Evolutionary conservation across 2,888 invertebrate species (phyloP), one percentile per base, ranked within the genome.

Genomic region (Dryococelus australis): DNA sequence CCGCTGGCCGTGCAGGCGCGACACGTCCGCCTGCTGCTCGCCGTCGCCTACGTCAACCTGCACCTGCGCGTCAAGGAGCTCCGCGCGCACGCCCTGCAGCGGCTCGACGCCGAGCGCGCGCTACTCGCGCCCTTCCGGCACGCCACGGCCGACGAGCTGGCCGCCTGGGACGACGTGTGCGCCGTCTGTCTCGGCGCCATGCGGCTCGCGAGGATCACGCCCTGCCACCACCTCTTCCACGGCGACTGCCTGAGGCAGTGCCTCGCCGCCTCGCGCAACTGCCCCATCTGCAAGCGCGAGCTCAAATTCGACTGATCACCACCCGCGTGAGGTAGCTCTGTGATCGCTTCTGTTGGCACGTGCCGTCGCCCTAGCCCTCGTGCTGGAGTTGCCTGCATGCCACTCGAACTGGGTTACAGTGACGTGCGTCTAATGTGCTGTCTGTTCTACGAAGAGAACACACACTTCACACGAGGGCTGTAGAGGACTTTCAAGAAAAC

Each of bases 201-300:
- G 96, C 93, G 93, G 86, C 94, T 95, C 12, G 97, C 97, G 0
- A 93, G 96, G 79, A 95, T 96, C 16, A 97, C 97, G 0, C 96
- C 96, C 0, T 97, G 97, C 91, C 96, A 96, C 86, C 97, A 97
- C 91, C 94, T 96, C 91, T 97, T 97, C 92, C 97, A 97, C 91
- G 96, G 96, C 0, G 95, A 95, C 91, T 97, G 97, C 91, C 93
- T 97, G 35, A 92, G 96, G 88, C 94, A 94, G 89, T 97, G 96
- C 91, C 93, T 97, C n/a, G 96, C 95, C 89, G 93, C 94, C 24
- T 95, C 95, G 8, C 94, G 95, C 89, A 94, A 94, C 89, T 97
- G 97, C 90, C 97, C 97, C 0, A 95, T 97, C 91, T 97, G 97
- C 91, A 96, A 97, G 90, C 93, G 95, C 88, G 94, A 95, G 88